Base-by-base conservation (phyloP, 2,888 invertebrate species). In the Torymus tubicola region DNA sequence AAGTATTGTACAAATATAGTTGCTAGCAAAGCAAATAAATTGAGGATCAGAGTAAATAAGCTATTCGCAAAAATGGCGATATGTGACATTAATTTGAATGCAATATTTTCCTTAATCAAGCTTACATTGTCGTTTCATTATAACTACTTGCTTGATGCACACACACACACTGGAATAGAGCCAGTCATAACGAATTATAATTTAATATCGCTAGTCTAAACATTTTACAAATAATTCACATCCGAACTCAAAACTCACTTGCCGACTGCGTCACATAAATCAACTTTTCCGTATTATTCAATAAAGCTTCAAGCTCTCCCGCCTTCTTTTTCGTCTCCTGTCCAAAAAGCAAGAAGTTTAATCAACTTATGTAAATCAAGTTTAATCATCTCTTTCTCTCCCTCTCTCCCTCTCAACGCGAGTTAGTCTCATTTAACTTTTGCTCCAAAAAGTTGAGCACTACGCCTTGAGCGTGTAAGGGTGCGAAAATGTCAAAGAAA, bases 311-410 rank as follows among this genome's bases (percentile, higher is more conserved):
- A n/a, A 57, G n/a, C 14, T 18, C 42, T 60, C 61, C 16, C 16
- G 76, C 58, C 64, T 21, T 57, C 68, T 72, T 65, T 69, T 64
- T 68, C 76, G 11, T 5, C 13, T 14, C 3, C 60, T 31, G 2
- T 31, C 31, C 31, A 31, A 31, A 31, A n/a, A 4, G 67, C 42
- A 64, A 76, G 71, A 76, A 80, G 67, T 75, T 80, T 68, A 76
- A 80, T 77, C 68, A 72, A 76, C 72, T 76, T 72, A 80, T 64
- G 76, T 61, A 76, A 72, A 76, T 80, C 24, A 16, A 73, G 57
- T 81, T 81, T 74, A 78, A 78, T 81, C 69, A 78, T 57, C 69
- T 70, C 65, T 67, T 16, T n/a, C 42, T 18, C 31, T 31, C 2
- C 31, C 31, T 31, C 2, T 8, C 31, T 31, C 31, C 8, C 31